phyloP scores from a whole-genome alignment of 2,797 vertebrate species.

The Acropternis orthonyx region DNA sequence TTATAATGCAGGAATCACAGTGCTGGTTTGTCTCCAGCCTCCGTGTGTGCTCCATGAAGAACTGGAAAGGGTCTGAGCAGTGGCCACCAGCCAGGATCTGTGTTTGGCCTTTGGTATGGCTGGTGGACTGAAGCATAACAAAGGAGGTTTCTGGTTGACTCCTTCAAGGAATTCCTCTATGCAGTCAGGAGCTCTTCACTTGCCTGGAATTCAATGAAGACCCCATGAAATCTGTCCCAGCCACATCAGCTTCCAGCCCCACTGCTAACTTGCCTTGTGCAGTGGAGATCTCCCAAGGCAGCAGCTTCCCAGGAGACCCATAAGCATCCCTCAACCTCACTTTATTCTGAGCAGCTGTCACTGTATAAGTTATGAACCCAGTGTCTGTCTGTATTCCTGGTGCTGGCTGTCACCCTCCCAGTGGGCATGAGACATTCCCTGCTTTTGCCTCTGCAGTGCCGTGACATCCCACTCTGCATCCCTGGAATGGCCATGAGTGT shows the following conservation, averaged over 20 bases:
- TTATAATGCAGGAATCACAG: background rate
- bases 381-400: background rate
- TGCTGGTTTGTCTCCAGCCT: background rate
- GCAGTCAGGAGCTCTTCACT: background rate
- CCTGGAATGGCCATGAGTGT: fast-evolving
- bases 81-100: background rate
- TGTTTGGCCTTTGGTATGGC: background rate
- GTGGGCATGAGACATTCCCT: no score
- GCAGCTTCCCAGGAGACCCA: background rate
- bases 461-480: background rate
- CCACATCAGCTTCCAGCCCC: background rate
- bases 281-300: background rate
- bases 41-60: fast-evolving
- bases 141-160: background rate
- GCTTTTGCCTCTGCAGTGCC: no score
- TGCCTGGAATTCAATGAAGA: background rate
- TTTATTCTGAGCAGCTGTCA: background rate
- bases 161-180: background rate
- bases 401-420: no score
- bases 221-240: fast-evolving
- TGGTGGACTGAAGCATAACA: background rate
- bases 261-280: background rate
- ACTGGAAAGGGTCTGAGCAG: background rate
- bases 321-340: background rate
- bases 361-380: background rate